A percentile compares a stretch with the other conserved stretches of the same genome.
Evolutionary conservation across 2,888 invertebrate genomes (phyloP).

Genomic region (Sturmia bella): DNA sequence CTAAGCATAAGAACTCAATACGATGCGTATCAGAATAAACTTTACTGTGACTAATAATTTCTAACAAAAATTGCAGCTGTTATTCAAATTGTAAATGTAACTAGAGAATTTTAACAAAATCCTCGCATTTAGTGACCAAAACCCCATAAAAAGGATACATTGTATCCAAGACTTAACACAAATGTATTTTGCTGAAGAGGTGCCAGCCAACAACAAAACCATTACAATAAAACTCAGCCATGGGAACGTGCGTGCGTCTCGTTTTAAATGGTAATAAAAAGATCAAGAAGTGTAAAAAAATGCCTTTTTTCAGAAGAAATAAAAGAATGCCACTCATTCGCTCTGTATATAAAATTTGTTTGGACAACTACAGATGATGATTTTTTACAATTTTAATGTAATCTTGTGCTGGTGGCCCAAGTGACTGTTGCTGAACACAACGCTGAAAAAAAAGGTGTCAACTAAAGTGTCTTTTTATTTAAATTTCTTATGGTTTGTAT

Average conservation of each 20-base stretch:
- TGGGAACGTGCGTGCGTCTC: neutral
- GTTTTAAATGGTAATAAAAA: neutral
- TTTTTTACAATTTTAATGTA: slow-evolving; percentile 8
- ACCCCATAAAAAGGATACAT: slow-evolving; percentile 53
- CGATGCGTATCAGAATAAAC: too few species aligned
- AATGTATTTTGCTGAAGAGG: slow-evolving; percentile 29
- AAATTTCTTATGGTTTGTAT: neutral
- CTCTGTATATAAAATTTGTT: slow-evolving; percentile 55
- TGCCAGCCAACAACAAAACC: too few species aligned
- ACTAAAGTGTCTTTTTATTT: slow-evolving; percentile 16
- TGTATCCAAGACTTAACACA: slow-evolving; percentile 43
- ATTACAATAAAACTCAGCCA: slow-evolving; percentile 15
- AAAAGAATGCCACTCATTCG: slow-evolving; percentile 32
- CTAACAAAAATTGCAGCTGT: too few species aligned
- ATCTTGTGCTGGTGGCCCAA: neutral
- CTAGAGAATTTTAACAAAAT: slow-evolving; percentile 38
- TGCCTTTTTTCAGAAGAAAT: slow-evolving; percentile 6
- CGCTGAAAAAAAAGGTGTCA: slow-evolving; percentile 54
- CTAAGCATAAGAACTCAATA: too few species aligned
- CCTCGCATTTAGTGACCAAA: slow-evolving; percentile 63
- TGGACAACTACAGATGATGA: slow-evolving; percentile 62
- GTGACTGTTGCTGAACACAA: neutral
- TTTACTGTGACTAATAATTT: too few species aligned
- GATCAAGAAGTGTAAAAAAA: slow-evolving; percentile 6
- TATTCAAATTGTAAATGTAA: slow-evolving; percentile 6